These are phyloP conservation scores for Scolanthus callimorphus DNA, from an alignment of 92 coral and sea anemone species.

Conservation along the genomic window DNA sequence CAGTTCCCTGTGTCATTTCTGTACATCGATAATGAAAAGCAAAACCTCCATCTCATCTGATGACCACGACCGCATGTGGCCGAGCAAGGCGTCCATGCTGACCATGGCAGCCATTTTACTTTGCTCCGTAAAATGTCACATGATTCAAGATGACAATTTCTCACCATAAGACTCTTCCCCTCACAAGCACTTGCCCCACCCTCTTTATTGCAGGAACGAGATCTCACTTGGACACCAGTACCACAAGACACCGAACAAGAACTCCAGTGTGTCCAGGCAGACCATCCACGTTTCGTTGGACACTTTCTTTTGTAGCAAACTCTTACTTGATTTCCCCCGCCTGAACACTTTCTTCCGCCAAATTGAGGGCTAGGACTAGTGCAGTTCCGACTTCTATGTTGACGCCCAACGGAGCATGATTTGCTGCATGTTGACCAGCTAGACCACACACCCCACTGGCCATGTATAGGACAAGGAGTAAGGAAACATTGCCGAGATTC, in stretches of 20 bases:
- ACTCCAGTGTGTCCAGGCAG: slow-evolving; percentile 89
- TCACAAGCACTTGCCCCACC: slow-evolving; percentile 22
- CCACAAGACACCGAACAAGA: slow-evolving; percentile 60
- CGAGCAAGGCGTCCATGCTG: slow-evolving; percentile 70
- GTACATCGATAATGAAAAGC: slow-evolving; percentile 21
- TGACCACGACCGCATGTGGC: slow-evolving; percentile 76
- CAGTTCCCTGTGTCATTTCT: slow-evolving; percentile 44
- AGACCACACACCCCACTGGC: slow-evolving; percentile 73
- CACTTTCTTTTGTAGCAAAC: slow-evolving; percentile 41
- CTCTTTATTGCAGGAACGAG: slow-evolving; percentile 41
- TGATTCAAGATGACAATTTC: slow-evolving; percentile 25
- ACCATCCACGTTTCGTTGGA: slow-evolving; percentile 40
- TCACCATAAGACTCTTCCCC: slow-evolving; percentile 35
- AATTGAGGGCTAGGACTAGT: slow-evolving; percentile 38
- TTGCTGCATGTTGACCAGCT: slow-evolving; percentile 72
- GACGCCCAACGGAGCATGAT: slow-evolving; percentile 66
- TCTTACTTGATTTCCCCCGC: slow-evolving; percentile 31
- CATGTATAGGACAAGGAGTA: slow-evolving; percentile 35
- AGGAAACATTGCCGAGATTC: slow-evolving; percentile 43
- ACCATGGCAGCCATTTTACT: slow-evolving; percentile 61
- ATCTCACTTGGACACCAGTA: slow-evolving; percentile 45
- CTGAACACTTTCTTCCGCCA: slow-evolving; percentile 59
- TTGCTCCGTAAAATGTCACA: slow-evolving; percentile 24
- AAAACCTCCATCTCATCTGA: slow-evolving; percentile 79
- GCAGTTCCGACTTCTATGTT: slow-evolving; percentile 53